These are phyloP conservation scores for Orientallactaga sibirica DNA, from an alignment of 2,797 vertebrate genomes.

Conservation along the genomic window DNA sequence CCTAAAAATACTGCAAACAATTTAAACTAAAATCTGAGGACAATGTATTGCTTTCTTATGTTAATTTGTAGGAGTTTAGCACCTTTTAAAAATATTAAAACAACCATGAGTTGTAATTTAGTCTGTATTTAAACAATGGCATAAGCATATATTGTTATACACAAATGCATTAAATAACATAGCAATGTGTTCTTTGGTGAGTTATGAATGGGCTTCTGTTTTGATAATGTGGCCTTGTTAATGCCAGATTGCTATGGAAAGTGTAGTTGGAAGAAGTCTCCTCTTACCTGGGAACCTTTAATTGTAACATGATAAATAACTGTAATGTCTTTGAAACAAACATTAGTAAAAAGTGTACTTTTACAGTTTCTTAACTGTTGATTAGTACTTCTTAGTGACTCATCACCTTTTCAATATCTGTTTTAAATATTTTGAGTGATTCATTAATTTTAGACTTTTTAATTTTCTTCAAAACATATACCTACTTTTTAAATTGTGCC, in stretches of 20 bases:
- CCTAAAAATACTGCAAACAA: not conserved
- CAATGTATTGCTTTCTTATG: not conserved
- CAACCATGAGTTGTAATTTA: not conserved
- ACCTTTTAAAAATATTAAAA: not conserved
- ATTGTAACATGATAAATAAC: not conserved
- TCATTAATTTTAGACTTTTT: too few relatives aligned
- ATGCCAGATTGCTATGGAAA: not conserved
- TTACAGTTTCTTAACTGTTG: not conserved
- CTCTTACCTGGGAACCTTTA: not conserved
- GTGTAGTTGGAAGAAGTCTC: not conserved
- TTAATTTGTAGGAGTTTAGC: not conserved
- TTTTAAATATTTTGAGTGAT: not conserved
- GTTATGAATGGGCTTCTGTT: not conserved
- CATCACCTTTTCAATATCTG: fast-evolving
- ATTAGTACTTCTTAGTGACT: not conserved
- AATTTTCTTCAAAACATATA: not conserved
- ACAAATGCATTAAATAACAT: not conserved
- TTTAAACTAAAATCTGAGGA: too few relatives aligned
- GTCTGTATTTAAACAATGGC: not conserved
- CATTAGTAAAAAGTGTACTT: not conserved
- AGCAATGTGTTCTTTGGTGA: not conserved
- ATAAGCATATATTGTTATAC: not conserved
- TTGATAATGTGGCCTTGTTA: not conserved
- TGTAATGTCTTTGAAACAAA: not conserved
- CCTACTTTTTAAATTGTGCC: not conserved